A percentile compares a stretch with the other conserved stretches of the same genome.
These are phyloP conservation scores for Rhinoptilus africanus DNA, from an alignment of 2,113 vertebrate genomes.

Conservation along the genomic window DNA sequence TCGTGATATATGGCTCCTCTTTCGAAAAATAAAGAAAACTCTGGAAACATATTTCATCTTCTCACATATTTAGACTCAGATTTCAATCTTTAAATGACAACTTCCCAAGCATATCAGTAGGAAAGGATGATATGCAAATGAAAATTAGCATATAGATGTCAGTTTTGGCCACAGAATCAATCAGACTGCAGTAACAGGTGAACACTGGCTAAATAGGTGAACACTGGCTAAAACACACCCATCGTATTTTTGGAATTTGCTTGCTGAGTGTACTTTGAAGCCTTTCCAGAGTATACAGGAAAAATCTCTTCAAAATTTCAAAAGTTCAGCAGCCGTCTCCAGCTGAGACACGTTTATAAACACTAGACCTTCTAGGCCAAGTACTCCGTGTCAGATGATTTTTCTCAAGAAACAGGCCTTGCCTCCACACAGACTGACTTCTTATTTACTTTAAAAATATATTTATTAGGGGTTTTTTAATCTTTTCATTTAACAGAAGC, in stretches of 20 bases:
- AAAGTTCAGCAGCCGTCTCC: neutral
- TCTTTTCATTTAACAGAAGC: neutral
- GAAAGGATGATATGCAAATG: neutral
- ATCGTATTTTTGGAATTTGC: neutral
- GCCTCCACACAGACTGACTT: neutral
- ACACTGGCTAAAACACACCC: neutral
- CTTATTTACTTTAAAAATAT: neutral
- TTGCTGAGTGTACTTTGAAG: constrained; percentile 16
- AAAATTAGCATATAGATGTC: neutral
- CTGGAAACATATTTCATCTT: neutral
- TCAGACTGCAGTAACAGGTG: neutral
- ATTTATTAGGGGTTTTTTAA: neutral
- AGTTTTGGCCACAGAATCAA: neutral
- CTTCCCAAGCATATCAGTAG: neutral
- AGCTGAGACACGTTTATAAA: constrained; percentile 17
- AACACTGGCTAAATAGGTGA: neutral
- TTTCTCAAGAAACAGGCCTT: neutral
- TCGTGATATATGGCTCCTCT: neutral
- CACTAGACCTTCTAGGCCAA: neutral
- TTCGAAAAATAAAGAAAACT: neutral
- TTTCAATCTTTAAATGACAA: neutral
- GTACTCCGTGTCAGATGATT: neutral
- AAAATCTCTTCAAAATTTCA: constrained; percentile 17
- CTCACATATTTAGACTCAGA: neutral
- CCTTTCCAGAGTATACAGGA: constrained; percentile 32